A percentile compares a stretch with the other conserved stretches of the same genome.
Evolutionary conservation across 2,113 vertebrate genomes (phyloP).

Genomic region (Hymenochirus boettgeri): DNA sequence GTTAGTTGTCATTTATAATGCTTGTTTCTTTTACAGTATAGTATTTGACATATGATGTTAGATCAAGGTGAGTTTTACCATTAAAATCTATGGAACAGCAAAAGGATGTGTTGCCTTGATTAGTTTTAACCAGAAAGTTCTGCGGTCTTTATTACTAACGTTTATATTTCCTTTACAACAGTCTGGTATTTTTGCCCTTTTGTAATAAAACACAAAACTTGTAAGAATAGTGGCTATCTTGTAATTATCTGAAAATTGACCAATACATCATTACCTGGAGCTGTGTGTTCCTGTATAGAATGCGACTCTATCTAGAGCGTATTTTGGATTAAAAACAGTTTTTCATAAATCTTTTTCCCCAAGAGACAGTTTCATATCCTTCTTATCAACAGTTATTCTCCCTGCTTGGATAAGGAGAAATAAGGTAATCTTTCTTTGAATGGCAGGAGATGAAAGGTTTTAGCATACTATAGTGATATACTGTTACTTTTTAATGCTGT

Average conservation of each 20-base stretch:
- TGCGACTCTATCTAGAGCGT: constrained; percentile 6
- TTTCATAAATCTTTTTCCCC: constrained; percentile 24
- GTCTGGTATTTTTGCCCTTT: too few species aligned
- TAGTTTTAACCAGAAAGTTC: too few species aligned
- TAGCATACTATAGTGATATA: constrained; percentile 12
- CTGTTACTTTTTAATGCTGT: constrained; percentile 10
- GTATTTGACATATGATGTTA: too few species aligned
- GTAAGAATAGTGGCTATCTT: background rate
- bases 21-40: too few species aligned
- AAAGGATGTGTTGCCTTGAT: too few species aligned
- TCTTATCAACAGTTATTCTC: constrained; percentile 27
- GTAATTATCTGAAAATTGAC: constrained; percentile 2
- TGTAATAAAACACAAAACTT: too few species aligned
- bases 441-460: constrained; percentile 21
- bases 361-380: constrained; percentile 25
- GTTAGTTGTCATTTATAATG: too few species aligned
- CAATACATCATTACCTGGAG: background rate
- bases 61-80: too few species aligned
- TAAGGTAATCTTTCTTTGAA: constrained; percentile 38
- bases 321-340: constrained; percentile 20
- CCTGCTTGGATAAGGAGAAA: constrained; percentile 31
- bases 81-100: too few species aligned
- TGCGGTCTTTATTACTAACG: too few species aligned
- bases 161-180: too few species aligned
- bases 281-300: background rate